A percentile compares a stretch with the other conserved stretches of the same genome.
These are phyloP conservation scores for Lithophane ornitopus DNA, from an alignment of 2,888 invertebrate species.

Conservation along the genomic window DNA sequence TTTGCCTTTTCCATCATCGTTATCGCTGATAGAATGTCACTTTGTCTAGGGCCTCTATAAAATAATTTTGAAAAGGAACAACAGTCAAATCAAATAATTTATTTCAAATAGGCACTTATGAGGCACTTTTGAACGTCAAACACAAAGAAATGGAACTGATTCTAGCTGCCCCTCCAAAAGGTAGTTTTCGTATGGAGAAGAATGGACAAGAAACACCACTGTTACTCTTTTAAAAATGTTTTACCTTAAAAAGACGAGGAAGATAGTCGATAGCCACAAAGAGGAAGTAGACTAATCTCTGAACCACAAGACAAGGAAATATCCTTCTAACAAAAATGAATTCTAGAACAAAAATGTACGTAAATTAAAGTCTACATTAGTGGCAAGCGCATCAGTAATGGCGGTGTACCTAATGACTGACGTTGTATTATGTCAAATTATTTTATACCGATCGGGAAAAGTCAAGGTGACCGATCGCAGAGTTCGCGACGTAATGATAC, in stretches of 20 bases:
- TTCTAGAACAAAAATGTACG: slow-evolving; percentile 64
- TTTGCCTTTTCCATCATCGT: no score
- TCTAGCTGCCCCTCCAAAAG: no score
- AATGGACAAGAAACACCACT: no score
- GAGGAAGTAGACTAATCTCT: slow-evolving; percentile 1
- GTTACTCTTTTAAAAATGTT: no score
- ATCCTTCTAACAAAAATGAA: background rate
- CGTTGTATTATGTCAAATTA: slow-evolving; percentile 89
- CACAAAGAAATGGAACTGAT: no score
- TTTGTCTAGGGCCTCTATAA: background rate
- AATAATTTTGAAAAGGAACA: background rate
- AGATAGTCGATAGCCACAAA: background rate
- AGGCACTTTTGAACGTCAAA: no score
- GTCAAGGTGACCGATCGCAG: slow-evolving; percentile 88
- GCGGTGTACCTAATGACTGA: slow-evolving; percentile 79
- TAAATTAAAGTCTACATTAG: slow-evolving; percentile 68
- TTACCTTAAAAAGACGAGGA: no score
- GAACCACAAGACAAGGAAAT: background rate
- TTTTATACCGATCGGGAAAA: slow-evolving; percentile 88
- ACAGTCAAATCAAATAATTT: no score
- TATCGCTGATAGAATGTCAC: no score
- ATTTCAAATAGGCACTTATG: no score
- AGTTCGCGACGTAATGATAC: slow-evolving; percentile 77
- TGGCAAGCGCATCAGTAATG: slow-evolving; percentile 76
- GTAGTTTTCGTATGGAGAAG: no score